phyloP scores from a whole-genome alignment of 2,797 vertebrate genomes.

The Sylvilagus floridanus region DNA sequence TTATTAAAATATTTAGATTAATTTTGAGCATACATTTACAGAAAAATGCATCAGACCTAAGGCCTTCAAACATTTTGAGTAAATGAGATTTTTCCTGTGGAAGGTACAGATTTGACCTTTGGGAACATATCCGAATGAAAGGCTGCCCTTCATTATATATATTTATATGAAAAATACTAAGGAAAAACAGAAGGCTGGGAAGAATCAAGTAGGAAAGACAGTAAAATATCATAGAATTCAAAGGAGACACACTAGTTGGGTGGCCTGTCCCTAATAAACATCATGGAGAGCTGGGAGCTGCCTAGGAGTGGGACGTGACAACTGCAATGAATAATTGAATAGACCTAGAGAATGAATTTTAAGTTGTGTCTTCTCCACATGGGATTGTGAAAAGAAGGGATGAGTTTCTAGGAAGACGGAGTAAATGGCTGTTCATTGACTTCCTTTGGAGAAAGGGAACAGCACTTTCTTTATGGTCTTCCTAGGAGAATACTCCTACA shows the following conservation, averaged over 20 bases:
- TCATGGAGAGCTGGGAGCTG: slow-evolving; percentile 29
- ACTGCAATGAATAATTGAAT: background rate
- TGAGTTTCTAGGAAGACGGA: background rate
- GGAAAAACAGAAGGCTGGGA: slow-evolving; percentile 42
- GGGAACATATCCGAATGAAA: slow-evolving; percentile 35
- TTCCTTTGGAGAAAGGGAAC: background rate
- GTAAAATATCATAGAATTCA: slow-evolving; percentile 53
- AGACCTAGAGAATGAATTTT: background rate
- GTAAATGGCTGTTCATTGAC: background rate
- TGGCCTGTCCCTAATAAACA: slow-evolving; percentile 62
- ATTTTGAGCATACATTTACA: slow-evolving; percentile 22
- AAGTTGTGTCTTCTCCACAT: slow-evolving; percentile 48
- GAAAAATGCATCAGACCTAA: slow-evolving; percentile 9
- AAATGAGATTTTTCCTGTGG: slow-evolving; percentile 1
- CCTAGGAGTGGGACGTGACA: slow-evolving; percentile 21
- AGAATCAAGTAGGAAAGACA: slow-evolving; percentile 62
- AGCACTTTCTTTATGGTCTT: background rate
- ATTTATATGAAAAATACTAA: slow-evolving; percentile 47
- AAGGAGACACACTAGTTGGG: slow-evolving; percentile 63
- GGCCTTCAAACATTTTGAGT: background rate
- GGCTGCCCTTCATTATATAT: background rate
- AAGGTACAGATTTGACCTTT: slow-evolving; percentile 5
- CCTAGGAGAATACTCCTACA: background rate
- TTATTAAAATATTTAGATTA: background rate
- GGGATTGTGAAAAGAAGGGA: background rate